Evolutionary conservation across 2,888 invertebrate species (phyloP).

Genomic region (Parapristionchus giblindavisi): DNA sequence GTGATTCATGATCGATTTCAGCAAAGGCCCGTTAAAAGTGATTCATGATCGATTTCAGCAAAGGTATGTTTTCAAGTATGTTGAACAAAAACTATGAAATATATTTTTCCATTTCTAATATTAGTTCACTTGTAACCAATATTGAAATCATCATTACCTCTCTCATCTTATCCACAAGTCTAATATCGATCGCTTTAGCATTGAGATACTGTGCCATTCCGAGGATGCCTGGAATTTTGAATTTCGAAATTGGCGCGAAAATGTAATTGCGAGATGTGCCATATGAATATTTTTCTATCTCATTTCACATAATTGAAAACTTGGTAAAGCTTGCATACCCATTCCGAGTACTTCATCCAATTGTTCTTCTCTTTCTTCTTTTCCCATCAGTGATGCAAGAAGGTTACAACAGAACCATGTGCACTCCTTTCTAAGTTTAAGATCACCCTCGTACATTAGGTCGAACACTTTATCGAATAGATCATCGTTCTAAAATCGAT

Average conservation of each 20-base stretch:
- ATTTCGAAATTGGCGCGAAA: too few relatives aligned
- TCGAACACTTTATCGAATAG: slow-evolving; percentile 1
- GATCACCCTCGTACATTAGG: slow-evolving; percentile 1
- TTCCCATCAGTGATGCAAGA: not conserved
- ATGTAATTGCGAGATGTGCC: too few relatives aligned
- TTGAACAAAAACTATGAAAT: not conserved
- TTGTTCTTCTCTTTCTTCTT: not conserved
- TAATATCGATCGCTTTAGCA: not conserved
- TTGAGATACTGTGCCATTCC: slow-evolving; percentile 1
- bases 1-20: too few relatives aligned
- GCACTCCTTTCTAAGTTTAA: slow-evolving; percentile 13
- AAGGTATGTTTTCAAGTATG: too few relatives aligned
- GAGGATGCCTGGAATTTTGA: slow-evolving; percentile 14
- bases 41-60: too few relatives aligned
- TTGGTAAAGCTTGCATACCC: too few relatives aligned
- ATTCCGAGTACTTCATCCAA: slow-evolving; percentile 5
- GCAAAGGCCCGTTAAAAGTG: too few relatives aligned
- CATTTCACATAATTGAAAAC: too few relatives aligned
- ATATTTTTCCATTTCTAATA: not conserved
- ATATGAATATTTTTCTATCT: too few relatives aligned
- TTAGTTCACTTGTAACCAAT: too few relatives aligned
- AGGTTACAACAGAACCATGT: not conserved
- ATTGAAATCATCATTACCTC: too few relatives aligned
- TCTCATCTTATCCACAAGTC: slow-evolving; percentile 28
- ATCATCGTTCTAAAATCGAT: not conserved